phyloP scores from a whole-genome alignment of 2,113 vertebrate genomes.

The Apaloderma vittatum region DNA sequence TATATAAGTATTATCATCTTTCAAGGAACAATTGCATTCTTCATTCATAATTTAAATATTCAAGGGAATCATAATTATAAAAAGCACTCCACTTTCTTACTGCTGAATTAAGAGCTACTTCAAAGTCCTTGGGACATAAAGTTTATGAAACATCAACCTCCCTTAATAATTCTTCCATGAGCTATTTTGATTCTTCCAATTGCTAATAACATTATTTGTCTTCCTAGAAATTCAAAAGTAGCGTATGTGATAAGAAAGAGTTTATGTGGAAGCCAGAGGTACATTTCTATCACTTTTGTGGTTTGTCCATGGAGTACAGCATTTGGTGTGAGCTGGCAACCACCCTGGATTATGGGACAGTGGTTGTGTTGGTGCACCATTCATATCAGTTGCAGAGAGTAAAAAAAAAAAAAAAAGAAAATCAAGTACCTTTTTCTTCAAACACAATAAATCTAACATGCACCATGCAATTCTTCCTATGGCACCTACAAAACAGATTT shows the following conservation, averaged over 20 bases:
- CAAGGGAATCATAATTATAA: not conserved
- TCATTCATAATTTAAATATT: slow-evolving; percentile 24
- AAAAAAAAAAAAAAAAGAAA: not conserved
- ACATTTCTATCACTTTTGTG: not conserved
- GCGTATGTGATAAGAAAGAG: fast-evolving
- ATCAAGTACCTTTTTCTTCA: not conserved
- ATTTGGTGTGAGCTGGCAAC: not conserved
- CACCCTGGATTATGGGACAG: not conserved
- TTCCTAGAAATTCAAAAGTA: not conserved
- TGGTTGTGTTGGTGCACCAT: not conserved
- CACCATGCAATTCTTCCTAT: not conserved
- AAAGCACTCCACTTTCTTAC: not conserved
- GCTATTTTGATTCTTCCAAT: not conserved
- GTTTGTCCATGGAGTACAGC: not conserved
- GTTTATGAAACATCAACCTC: not conserved
- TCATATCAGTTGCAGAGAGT: not conserved
- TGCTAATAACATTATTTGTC: not conserved
- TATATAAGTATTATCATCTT: not conserved
- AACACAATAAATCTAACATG: not conserved
- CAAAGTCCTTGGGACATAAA: not conserved
- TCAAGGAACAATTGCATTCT: not conserved
- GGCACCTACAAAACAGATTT: not conserved
- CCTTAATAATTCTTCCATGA: not conserved
- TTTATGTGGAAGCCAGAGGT: not conserved
- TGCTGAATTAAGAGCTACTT: slow-evolving; percentile 8